Percentiles rank a stretch among this genome's conserved stretches.
Evolutionary conservation across 2,113 vertebrate genomes (phyloP).

Genomic region (Heterochromis multidens): DNA sequence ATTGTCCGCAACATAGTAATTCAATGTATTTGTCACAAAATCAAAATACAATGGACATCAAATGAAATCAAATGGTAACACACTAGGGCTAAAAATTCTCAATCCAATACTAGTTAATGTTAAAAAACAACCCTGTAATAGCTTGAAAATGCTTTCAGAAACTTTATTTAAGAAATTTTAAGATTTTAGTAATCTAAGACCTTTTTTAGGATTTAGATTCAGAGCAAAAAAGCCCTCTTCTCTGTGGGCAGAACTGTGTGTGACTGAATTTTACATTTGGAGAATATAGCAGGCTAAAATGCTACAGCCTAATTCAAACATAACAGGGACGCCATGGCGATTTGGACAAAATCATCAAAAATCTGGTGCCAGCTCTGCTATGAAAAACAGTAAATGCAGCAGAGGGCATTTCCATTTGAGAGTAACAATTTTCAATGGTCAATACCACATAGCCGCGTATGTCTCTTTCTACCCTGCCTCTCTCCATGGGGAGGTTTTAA

Average conservation of each 20-base stretch:
- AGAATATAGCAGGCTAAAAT: background rate
- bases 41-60: background rate
- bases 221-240: background rate
- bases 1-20: background rate
- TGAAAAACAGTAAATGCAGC: background rate
- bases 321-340: background rate
- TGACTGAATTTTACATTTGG: background rate
- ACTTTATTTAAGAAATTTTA: background rate
- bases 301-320: background rate
- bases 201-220: background rate
- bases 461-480: background rate
- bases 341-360: background rate
- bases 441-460: background rate
- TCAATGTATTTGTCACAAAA: background rate
- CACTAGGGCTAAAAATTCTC: background rate
- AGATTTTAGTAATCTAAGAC: background rate
- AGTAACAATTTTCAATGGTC: background rate
- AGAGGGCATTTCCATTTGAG: background rate
- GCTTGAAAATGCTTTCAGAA: background rate
- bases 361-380: background rate
- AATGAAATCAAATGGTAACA: background rate
- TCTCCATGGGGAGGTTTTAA: slow-evolving; percentile 28
- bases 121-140: background rate
- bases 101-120: no score
- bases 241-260: background rate